Percentiles rank a stretch among this genome's conserved stretches.
Evolutionary conservation across 1,140 invertebrate genomes (phyloP).

Genomic region (Leptinotarsa lineolata): DNA sequence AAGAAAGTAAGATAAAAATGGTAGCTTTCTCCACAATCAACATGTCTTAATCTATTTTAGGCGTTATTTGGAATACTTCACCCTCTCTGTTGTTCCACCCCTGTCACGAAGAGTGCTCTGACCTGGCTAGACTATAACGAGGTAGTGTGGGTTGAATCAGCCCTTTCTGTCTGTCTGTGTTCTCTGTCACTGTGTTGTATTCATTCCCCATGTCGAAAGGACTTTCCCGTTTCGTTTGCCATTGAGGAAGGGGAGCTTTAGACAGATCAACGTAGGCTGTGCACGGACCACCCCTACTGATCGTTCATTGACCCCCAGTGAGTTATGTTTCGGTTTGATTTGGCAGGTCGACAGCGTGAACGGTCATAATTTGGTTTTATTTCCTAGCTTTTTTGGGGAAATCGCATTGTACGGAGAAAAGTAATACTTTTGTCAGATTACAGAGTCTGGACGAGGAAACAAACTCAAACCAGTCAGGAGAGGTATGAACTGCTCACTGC

Average conservation of each 20-base stretch:
- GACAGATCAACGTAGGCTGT: slow-evolving; percentile 4
- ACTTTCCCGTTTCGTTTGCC: neutral
- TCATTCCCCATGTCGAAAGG: neutral
- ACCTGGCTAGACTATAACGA: neutral
- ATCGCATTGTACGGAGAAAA: too few relatives aligned
- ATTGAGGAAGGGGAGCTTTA: neutral
- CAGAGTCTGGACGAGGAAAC: too few relatives aligned
- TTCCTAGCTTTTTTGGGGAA: too few relatives aligned
- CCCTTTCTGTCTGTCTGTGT: neutral
- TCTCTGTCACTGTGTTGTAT: neutral
- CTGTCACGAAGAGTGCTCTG: neutral
- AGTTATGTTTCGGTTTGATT: neutral
- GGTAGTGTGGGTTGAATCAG: neutral
- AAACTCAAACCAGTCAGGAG: too few relatives aligned
- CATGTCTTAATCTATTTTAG: too few relatives aligned
- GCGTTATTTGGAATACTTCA: neutral
- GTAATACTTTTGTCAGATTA: too few relatives aligned
- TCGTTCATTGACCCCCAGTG: neutral
- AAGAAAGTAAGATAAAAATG: too few relatives aligned
- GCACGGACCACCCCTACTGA: neutral
- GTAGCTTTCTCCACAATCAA: too few relatives aligned
- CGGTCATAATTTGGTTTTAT: too few relatives aligned
- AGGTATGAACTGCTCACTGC: too few relatives aligned
- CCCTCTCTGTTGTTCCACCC: slow-evolving; percentile 1
- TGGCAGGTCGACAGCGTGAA: too few relatives aligned